These are phyloP conservation scores for Heliconius erato DNA, from an alignment of 2,888 invertebrate genomes.

Conservation along the genomic window DNA sequence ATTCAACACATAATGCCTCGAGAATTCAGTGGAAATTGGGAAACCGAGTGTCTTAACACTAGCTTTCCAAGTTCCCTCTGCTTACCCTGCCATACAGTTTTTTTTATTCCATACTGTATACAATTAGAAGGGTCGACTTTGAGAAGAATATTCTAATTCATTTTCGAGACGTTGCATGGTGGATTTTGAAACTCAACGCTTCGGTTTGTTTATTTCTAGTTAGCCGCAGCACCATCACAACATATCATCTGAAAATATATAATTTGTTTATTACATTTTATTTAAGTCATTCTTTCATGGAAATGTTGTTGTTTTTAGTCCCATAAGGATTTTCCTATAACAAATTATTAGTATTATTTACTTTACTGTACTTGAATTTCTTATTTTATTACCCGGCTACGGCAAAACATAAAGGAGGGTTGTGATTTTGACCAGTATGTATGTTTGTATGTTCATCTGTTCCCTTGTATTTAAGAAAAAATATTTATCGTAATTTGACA, in stretches of 20 bases:
- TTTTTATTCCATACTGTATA: no score
- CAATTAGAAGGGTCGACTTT: no score
- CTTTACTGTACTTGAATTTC: neutral
- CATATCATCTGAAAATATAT: no score
- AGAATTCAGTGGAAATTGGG: neutral
- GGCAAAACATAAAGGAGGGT: no score
- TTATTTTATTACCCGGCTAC: neutral
- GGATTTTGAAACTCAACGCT: neutral
- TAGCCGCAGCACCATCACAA: no score
- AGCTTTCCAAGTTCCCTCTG: neutral
- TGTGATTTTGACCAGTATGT: no score
- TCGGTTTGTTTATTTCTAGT: neutral
- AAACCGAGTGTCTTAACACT: neutral
- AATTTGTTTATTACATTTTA: no score
- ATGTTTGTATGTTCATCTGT: no score
- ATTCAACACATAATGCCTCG: no score
- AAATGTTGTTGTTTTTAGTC: neutral
- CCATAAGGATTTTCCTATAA: neutral
- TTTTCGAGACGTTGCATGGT: neutral
- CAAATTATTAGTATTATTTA: neutral
- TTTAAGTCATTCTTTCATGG: neutral
- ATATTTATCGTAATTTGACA: no score
- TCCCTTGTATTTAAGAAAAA: no score
- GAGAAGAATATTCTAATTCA: no score
- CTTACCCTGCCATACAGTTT: neutral